Evolutionary conservation across 2,113 vertebrate genomes (phyloP), one percentile per base, ranked within the genome.

Genomic region (Leucopsar rothschildi): DNA sequence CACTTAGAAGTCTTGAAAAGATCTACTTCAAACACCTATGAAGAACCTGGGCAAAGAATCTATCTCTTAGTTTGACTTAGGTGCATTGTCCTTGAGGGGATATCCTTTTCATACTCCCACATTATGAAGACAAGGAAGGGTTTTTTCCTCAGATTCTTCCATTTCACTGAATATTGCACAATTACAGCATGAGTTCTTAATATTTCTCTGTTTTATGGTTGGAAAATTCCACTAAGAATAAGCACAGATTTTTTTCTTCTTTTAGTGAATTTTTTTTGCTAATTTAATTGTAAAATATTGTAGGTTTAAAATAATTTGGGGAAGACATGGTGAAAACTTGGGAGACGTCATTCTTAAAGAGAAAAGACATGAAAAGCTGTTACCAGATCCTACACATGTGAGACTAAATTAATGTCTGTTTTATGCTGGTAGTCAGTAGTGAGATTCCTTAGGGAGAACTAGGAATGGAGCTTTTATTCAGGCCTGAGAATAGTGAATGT

Each of bases 311-410:
- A 64, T 40, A 76, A 76, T 63, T 63, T 53, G 60, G 4, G 7
- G 31, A 71, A 11, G 20, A 39, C 4, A 50, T 12, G 7, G 2
- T 12, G 28, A 37, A 17, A 59, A 6, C 15, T 42, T 55, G 5
- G 15, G 21, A 77, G 61, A 2, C 37, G 20, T 50, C 27, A 64
- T 81, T 86, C 25, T 72, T 76, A 39, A 42, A 55, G 11, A 63
- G 22, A 70, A 88, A 79, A 52, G 9, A 49, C 16, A 23, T 33
- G 24, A 85, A 18, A 50, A 35, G 3, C 2, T 89, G 7, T 45
- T 59, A 64, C 15, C 2, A 55, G 20, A 68, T 50, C 29, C 23
- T 60, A 12, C 0, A 0, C 5, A 25, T n/a, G 20, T 69, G 8
- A 77, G 4, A 7, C 5, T 77, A 53, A 24, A 15, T 61, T 65